These are phyloP conservation scores for Prunella fulvescens DNA, from an alignment of 2,113 vertebrate species.

Conservation along the genomic window DNA sequence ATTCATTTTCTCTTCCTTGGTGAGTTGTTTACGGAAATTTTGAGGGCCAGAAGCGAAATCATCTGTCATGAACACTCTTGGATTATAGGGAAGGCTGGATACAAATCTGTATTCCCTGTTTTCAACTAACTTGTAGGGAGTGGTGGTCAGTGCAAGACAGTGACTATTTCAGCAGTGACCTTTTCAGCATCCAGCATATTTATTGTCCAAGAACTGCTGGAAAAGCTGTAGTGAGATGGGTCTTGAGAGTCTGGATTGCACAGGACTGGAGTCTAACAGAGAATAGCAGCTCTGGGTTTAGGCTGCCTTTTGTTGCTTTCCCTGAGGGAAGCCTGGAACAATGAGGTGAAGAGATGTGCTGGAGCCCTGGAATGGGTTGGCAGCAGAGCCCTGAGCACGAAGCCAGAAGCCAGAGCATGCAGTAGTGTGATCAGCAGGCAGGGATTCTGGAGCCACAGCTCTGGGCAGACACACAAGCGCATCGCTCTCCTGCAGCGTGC, in stretches of 20 bases:
- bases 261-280: background rate
- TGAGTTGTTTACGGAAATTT: background rate
- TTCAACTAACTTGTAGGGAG: background rate
- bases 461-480: background rate
- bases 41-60: background rate
- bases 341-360: background rate
- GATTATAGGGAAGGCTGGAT: background rate
- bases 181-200: background rate
- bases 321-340: background rate
- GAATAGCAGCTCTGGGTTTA: background rate
- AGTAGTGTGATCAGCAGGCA: background rate
- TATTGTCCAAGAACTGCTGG: background rate
- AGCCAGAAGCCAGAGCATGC: background rate
- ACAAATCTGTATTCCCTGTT: background rate
- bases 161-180: background rate
- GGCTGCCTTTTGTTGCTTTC: background rate
- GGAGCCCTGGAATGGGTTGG: background rate
- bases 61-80: background rate
- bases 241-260: background rate
- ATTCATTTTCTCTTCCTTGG: background rate
- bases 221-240: background rate
- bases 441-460: background rate
- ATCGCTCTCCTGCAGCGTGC: accelerated
- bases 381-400: background rate
- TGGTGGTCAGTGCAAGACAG: background rate